Evolutionary conservation across 2,797 vertebrate genomes (phyloP).

Genomic region (Clarias pachynema): DNA sequence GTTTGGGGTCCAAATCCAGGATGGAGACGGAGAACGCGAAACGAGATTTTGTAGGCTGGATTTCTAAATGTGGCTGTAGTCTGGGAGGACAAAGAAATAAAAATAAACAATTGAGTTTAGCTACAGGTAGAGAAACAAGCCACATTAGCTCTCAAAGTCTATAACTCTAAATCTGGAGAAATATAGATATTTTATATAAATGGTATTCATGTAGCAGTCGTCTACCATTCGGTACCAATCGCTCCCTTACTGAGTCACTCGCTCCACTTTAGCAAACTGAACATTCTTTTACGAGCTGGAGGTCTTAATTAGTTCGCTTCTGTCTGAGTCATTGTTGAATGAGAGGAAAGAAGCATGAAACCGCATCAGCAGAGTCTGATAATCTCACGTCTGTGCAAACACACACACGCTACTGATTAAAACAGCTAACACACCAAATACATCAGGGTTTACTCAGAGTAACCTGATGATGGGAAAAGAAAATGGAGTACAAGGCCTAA

Average conservation of each 20-base stretch:
- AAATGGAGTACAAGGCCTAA: not conserved
- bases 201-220: no score
- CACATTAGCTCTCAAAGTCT: no score
- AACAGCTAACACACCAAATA: not conserved
- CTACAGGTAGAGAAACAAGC: not conserved
- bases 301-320: not conserved
- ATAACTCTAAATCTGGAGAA: not conserved
- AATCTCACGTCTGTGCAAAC: not conserved
- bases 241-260: not conserved
- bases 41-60: conserved; percentile 77
- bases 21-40: conserved; percentile 90
- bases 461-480: not conserved
- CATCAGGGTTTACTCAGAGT: not conserved
- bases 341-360: not conserved
- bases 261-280: not conserved
- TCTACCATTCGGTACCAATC: no score
- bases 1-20: conserved; percentile 94
- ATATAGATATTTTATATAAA: not conserved
- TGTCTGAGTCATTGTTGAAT: not conserved
- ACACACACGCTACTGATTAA: not conserved
- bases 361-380: not conserved
- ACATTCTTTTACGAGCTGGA: not conserved
- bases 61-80: conserved; percentile 75
- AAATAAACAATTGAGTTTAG: not conserved
- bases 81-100: conserved; percentile 59